Evolutionary conservation across 2,113 vertebrate species (phyloP).

Genomic region (Brienomyrus longianalis): DNA sequence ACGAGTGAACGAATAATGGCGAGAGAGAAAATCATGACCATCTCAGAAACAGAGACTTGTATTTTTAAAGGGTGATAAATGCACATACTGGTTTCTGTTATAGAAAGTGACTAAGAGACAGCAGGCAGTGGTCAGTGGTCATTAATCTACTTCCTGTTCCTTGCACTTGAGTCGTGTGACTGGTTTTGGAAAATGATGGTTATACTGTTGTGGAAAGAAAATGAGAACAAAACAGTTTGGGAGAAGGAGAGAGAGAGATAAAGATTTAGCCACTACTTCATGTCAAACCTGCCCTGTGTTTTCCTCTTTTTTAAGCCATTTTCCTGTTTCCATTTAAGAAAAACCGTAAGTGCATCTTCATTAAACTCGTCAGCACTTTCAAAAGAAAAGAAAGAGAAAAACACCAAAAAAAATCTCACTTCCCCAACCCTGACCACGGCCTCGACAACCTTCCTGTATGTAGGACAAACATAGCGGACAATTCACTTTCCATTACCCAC

Average conservation of each 20-base stretch:
- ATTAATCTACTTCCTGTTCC: constrained; percentile 6
- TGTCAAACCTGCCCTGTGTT: neutral
- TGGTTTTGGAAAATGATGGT: constrained; percentile 15
- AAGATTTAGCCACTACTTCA: neutral
- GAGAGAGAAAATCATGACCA: constrained; percentile 15
- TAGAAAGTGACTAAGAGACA: constrained; percentile 19
- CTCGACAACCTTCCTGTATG: constrained; percentile 48
- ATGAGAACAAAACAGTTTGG: neutral
- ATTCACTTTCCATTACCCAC: constrained; percentile 67
- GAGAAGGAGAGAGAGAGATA: neutral
- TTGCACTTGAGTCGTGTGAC: constrained; percentile 2
- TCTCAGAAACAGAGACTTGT: constrained; percentile 12
- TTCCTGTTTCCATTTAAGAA: neutral
- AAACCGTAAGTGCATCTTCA: neutral
- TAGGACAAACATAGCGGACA: constrained; percentile 41
- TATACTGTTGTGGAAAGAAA: neutral
- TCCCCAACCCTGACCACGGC: constrained; percentile 52
- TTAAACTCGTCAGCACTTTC: constrained; percentile 40
- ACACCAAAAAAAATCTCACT: constrained; percentile 40
- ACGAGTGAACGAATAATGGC: constrained; percentile 12
- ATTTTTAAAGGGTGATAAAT: constrained; percentile 23
- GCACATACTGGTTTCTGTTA: constrained; percentile 22
- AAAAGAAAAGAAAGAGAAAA: constrained; percentile 9
- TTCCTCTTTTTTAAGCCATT: neutral
- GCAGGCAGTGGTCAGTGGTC: neutral